Percentiles rank a stretch among this genome's conserved stretches.
These are phyloP conservation scores for Macrophya annulata DNA, from an alignment of 2,888 invertebrate genomes.

Conservation along the genomic window DNA sequence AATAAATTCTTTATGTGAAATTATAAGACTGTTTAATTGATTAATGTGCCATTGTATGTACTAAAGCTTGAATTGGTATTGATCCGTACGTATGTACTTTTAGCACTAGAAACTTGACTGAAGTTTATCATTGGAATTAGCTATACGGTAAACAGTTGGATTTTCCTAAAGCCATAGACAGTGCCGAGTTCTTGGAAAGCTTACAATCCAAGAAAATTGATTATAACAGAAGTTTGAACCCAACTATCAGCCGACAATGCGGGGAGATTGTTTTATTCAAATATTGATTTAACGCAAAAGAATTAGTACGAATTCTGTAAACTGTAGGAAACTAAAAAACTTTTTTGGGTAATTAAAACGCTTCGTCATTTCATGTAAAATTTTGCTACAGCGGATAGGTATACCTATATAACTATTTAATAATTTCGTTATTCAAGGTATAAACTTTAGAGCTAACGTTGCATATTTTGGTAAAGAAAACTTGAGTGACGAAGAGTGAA, in stretches of 20 bases:
- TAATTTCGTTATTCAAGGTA: neutral
- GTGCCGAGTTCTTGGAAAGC: neutral
- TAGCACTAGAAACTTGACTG: neutral
- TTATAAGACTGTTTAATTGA: neutral
- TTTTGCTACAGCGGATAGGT: neutral
- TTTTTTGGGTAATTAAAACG: neutral
- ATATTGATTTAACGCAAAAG: neutral
- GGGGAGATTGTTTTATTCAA: slow-evolving; percentile 7
- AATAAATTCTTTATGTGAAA: neutral
- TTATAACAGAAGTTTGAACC: neutral
- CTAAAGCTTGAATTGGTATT: slow-evolving; percentile 16
- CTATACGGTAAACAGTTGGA: neutral
- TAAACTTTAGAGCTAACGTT: neutral
- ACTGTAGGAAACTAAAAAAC: neutral
- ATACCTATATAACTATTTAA: neutral
- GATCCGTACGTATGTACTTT: neutral
- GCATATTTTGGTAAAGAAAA: neutral
- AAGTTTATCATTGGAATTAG: slow-evolving; percentile 15
- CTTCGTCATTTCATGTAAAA: no score
- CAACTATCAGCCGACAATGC: slow-evolving; percentile 8
- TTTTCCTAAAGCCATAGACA: neutral
- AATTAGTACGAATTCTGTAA: neutral
- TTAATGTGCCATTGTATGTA: neutral
- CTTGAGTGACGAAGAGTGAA: neutral
- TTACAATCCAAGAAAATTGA: neutral